Base-by-base conservation (phyloP, 1,140 invertebrate species). In the Anastrepha obliqua region DNA sequence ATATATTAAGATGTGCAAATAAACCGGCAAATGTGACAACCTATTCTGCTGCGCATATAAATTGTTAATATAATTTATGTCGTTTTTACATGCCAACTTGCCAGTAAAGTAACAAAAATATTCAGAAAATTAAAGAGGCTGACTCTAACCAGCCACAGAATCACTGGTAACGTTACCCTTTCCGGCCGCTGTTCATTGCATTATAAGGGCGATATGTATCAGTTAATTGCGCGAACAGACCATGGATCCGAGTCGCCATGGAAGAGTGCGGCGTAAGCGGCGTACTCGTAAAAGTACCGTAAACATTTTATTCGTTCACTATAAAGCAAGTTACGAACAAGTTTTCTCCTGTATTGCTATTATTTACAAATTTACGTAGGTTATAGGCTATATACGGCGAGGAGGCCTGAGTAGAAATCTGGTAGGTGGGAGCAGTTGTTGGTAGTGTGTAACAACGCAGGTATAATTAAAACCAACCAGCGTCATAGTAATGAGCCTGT, bases 301-400 rank as follows among this genome's bases (percentile, higher is more conserved):
- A 15, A 74, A 74, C 70, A 74, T 74, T 74, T 74, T n/a, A 74
- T 74, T 74, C 70, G 29, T 74, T 44, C 39, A n/a, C 70, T 74
- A 74, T 74, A 74, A 51, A 74, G 44, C 70, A 13, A 74, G 44
- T 47, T 74, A 74, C 17, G 70, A 51, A 29, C 70, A 74, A 44
- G 70, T 44, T 51, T 74, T 15, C 42, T n/a, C 13, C 44, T 7
- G 70, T 15, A 51, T 74, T 44, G 70, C 29, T 29, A 29, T 74
- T 74, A 39, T 67, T 29, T 62, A 17, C 60, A 62, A 55, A 55
- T 55, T 55, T 11, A 11, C 51, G 51, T 55, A 55, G 51, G 51
- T 8, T 55, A 11, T 11, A 55, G 51, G 11, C 51, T 6, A 6
- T 55, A 55, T 8, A 55, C 51, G 11, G 0, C 51, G 51, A 55